Base-by-base conservation (phyloP, 2,113 vertebrate species). In the Rhea americana region DNA sequence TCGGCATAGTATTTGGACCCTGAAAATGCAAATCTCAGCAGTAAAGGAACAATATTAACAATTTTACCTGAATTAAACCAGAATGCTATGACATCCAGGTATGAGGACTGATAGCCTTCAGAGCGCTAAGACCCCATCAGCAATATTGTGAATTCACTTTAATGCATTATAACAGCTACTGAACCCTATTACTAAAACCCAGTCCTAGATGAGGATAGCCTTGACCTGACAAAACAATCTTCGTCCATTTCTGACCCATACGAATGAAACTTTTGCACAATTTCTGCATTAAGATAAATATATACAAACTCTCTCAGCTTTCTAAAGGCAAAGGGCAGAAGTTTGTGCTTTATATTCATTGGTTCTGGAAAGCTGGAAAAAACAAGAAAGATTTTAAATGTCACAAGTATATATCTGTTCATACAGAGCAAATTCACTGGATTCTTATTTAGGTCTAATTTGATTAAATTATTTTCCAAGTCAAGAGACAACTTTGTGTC, bases 311-410 rank as follows among this genome's bases (percentile, higher is more conserved):
- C 43, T 68, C 26, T 19, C 80, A 82, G 66, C 53, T 88, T 86
- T 93, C 67, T 71, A 62, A 88, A 90, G 71, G 76, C 74, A 93
- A 86, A 96, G 83, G 91, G 66, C 80, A 96, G 62, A 90, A 84
- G 87, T 84, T 26, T 84, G 63, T 67, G 25, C 18, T 94, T 91
- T 93, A 62, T 74, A 93, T 86, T 90, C 82, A 93, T 93, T 72
- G 35, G 39, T 47, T 91, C 58, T 28, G 10, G 22, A 70, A 89
- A 80, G 37, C 22, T 26, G 10, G 37, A 82, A 67, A 75, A 90
- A 26, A 0, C 5, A 0, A 1, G 47, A 13, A 65, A 45, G 37
- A 37, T 2, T 22, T 75, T 43, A 91, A 94, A 94, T 79, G 85
- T 87, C 88, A 90, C n/a, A 77, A 14, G 10, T 47, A 17, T 19